These are phyloP conservation scores for Neomorphus geoffroyi DNA, from an alignment of 2,797 vertebrate genomes.

Conservation along the genomic window DNA sequence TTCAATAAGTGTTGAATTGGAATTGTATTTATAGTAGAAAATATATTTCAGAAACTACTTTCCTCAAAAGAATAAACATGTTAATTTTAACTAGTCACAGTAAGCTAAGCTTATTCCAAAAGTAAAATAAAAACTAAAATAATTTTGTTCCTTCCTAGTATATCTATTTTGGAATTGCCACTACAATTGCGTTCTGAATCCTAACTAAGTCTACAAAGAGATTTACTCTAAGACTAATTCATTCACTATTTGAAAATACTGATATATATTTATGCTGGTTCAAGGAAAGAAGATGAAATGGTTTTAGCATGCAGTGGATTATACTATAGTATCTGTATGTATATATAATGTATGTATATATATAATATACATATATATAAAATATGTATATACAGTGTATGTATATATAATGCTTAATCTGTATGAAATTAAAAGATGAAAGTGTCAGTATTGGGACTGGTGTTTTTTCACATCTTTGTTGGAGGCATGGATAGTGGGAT, in stretches of 20 bases:
- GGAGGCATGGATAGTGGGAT: no score
- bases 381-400: no score
- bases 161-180: neutral
- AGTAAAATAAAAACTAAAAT: neutral
- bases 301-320: neutral
- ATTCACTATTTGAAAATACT: neutral
- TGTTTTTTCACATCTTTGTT: no score
- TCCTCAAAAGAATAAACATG: neutral
- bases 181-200: neutral
- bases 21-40: constrained; percentile 1
- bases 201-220: neutral
- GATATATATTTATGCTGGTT: neutral
- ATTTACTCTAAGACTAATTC: neutral
- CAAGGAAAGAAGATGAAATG: neutral
- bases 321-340: neutral
- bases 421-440: neutral
- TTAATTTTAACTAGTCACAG: constrained; percentile 1
- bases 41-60: neutral
- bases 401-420: neutral
- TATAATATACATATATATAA: no score
- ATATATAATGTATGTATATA: neutral
- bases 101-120: neutral
- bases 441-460: no score
- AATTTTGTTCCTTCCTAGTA: neutral
- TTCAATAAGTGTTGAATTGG: neutral